Evolutionary conservation across 2,797 vertebrate genomes (phyloP), one percentile per base, ranked within the genome.

Genomic region (Scarus forsteni): DNA sequence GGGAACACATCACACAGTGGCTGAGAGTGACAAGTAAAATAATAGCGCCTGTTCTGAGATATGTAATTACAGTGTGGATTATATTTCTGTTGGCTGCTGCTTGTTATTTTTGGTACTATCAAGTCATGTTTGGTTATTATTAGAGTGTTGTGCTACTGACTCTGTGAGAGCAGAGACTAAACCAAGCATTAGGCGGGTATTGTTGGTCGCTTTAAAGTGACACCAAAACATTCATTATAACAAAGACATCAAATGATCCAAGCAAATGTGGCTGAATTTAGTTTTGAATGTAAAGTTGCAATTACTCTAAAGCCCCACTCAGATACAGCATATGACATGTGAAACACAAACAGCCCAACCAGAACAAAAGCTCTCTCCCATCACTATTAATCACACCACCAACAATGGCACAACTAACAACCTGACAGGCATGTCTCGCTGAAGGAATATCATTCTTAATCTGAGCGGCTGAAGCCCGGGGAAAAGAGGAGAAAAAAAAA

Each of bases 401-500:
- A 73, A 78, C 80, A 86, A 81, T 48, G 34, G 69, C 63, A 75
- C 75, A 67, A 16, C 75, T 72, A 86, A 87, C 81, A 85, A 87
- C 77, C 68, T 82, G 84, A 84, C 80, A 80, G 77, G 54, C 68
- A 67, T 64, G 73, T 86, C 59, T 64, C 58, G 60, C 68, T 75
- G 63, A 75, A 67, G 79, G 71, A 87, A 85, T 76, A 84, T 86
- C 74, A 70, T 39, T 84, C 77, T 79, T 83, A 82, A 85, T 81
- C 80, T 74, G 70, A 83, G 49, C 71, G 68, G 51, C 59, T 52
- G 62, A 66, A 76, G 73, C 54, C 77, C 63, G 43, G 27, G 61
- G 53, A 71, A 57, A 74, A 69, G 51, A 73, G 65, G 55, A 19
- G n/a, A 52, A 48, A 35, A n/a, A n/a, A n/a, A 62, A 43, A 78